Percentiles rank a stretch among this genome's conserved stretches.
phyloP scores from a whole-genome alignment of 2,797 vertebrate species.

The Tragelaphus oryx region DNA sequence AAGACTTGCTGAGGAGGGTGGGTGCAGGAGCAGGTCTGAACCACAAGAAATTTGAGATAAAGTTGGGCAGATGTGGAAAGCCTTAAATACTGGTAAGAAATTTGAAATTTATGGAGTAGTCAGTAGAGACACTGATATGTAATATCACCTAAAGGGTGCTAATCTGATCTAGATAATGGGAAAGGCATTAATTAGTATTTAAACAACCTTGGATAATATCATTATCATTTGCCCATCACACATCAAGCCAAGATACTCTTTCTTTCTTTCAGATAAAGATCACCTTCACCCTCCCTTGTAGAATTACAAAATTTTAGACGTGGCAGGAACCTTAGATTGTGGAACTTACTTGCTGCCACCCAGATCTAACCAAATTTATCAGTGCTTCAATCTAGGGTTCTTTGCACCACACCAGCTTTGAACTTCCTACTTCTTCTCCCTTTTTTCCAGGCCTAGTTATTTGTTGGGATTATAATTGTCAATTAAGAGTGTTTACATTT shows the following conservation, averaged over 20 bases:
- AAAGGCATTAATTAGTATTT: slow-evolving; percentile 61
- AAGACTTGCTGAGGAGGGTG: neutral
- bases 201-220: slow-evolving; percentile 42
- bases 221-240: neutral
- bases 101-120: slow-evolving; percentile 36
- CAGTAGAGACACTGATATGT: neutral
- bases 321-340: neutral
- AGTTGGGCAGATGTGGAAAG: neutral
- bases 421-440: slow-evolving; percentile 31
- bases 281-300: neutral
- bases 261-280: neutral
- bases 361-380: slow-evolving; percentile 12
- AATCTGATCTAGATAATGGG: slow-evolving; percentile 31
- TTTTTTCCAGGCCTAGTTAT: slow-evolving; percentile 47
- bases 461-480: slow-evolving; percentile 27
- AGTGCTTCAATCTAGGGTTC: neutral
- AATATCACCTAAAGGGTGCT: slow-evolving; percentile 34
- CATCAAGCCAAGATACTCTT: neutral
- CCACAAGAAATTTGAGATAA: neutral
- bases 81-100: slow-evolving; percentile 31
- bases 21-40: neutral
- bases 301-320: neutral
- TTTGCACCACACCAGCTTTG: neutral
- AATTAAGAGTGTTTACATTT: slow-evolving; percentile 46
- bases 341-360: neutral